phyloP scores from a whole-genome alignment of 2,797 vertebrate species.

The Botia kubotai region DNA sequence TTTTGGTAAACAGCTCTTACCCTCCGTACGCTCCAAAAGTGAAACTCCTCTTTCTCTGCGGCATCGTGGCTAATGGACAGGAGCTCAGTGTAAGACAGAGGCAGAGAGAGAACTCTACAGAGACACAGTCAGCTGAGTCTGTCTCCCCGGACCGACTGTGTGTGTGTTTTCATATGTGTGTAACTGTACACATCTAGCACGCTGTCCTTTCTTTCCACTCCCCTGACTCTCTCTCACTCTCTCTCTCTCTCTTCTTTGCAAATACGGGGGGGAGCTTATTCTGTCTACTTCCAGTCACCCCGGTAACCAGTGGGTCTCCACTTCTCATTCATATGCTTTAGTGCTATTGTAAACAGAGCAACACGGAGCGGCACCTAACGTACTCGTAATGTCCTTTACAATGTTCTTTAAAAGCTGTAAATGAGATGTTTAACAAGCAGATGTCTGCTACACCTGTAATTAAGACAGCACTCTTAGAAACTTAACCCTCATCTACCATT shows the following conservation, averaged over 20 bases:
- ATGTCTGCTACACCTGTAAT: background rate
- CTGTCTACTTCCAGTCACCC: slow-evolving; percentile 53
- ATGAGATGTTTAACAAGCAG: slow-evolving; percentile 20
- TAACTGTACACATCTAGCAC: slow-evolving; percentile 54
- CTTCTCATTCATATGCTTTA: slow-evolving; percentile 42
- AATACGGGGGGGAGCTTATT: slow-evolving; percentile 31
- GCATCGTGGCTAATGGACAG: slow-evolving; percentile 74
- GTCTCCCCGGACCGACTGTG: slow-evolving; percentile 55
- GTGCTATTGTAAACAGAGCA: slow-evolving; percentile 49
- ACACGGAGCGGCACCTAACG: slow-evolving; percentile 29
- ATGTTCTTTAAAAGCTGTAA: slow-evolving; percentile 3
- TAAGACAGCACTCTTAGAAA: background rate
- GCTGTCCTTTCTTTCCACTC: slow-evolving; percentile 55
- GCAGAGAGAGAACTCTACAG: slow-evolving; percentile 40
- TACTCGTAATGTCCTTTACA: slow-evolving; percentile 16
- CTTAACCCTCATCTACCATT: background rate
- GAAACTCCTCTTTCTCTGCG: slow-evolving; percentile 86
- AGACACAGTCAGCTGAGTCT: slow-evolving; percentile 71
- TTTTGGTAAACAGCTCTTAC: slow-evolving; percentile 72
- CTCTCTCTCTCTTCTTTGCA: slow-evolving; percentile 26
- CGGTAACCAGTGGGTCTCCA: slow-evolving; percentile 55
- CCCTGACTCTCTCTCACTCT: slow-evolving; percentile 26
- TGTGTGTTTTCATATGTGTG: slow-evolving; percentile 64
- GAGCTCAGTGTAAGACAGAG: slow-evolving; percentile 47
- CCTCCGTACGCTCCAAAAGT: slow-evolving; percentile 86